Evolutionary conservation across 2,888 invertebrate species (phyloP).

Genomic region (Acanthosepion pharaonis): DNA sequence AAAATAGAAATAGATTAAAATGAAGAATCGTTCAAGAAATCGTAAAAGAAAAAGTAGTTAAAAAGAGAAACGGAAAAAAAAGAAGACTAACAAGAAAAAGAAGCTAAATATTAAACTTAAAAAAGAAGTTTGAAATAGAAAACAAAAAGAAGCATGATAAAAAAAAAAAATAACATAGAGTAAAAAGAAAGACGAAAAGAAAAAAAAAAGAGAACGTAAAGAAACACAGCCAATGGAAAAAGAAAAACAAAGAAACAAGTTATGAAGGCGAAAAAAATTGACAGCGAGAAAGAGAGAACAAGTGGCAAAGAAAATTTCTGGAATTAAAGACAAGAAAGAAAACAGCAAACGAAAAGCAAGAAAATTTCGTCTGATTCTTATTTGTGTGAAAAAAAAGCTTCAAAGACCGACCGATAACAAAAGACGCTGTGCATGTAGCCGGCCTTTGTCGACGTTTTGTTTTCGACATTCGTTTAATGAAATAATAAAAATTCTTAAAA

Average conservation of each 20-base stretch:
- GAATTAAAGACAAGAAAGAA: not conserved
- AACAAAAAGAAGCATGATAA: not conserved
- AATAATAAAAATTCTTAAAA: constrained; percentile 20
- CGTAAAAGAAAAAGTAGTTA: too few relatives aligned
- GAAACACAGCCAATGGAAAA: not conserved
- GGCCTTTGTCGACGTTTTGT: constrained; percentile 20
- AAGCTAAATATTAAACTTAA: too few relatives aligned
- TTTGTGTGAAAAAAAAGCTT: not conserved
- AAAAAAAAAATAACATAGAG: too few relatives aligned
- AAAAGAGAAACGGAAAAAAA: not conserved
- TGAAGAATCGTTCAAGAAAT: too few relatives aligned
- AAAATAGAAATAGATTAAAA: too few relatives aligned
- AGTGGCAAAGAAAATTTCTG: not conserved
- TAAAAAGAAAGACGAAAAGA: not conserved
- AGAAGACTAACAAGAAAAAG: not conserved
- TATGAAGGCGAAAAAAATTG: not conserved
- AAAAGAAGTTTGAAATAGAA: too few relatives aligned
- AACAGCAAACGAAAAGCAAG: not conserved
- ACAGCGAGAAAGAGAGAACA: not conserved
- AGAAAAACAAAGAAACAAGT: not conserved
- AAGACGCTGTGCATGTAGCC: not conserved
- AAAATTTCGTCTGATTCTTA: not conserved
- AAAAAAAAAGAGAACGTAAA: not conserved
- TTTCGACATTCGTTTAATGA: constrained; percentile 17
- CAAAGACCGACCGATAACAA: not conserved